phyloP scores from a whole-genome alignment of 2,113 vertebrate genomes.

The Neolamprologus modestus region DNA sequence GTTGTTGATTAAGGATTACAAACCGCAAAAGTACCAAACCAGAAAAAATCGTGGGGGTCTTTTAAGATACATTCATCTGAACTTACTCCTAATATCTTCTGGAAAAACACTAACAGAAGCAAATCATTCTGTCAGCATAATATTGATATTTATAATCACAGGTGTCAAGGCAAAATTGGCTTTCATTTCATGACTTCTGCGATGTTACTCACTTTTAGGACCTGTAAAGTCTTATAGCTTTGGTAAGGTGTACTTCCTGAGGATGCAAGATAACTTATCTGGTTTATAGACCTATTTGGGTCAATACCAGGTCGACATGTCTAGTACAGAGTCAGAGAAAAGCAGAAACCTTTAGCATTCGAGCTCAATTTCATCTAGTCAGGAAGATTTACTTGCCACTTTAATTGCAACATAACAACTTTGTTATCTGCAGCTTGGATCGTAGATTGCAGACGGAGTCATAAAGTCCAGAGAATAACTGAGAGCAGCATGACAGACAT shows the following conservation, averaged over 20 bases:
- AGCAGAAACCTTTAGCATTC: conserved; percentile 40
- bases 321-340: background rate
- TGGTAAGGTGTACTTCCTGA: conserved; percentile 37
- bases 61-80: background rate
- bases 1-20: background rate
- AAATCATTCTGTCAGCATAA: background rate
- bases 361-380: conserved; percentile 4
- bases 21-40: background rate
- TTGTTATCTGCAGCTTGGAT: conserved; percentile 14
- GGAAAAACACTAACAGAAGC: background rate
- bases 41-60: background rate
- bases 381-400: conserved; percentile 10
- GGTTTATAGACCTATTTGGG: conserved; percentile 35
- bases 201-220: background rate
- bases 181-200: background rate
- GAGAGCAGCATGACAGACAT: background rate
- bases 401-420: conserved; percentile 29
- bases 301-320: conserved; percentile 28
- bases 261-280: conserved; percentile 48
- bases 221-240: conserved; percentile 9
- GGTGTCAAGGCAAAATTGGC: background rate
- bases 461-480: conserved; percentile 34
- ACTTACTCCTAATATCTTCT: background rate
- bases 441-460: background rate
- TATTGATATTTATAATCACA: background rate